Conservation (phyloP, 2,797 vertebrate species). For the Pempheris klunzingeri region DNA sequence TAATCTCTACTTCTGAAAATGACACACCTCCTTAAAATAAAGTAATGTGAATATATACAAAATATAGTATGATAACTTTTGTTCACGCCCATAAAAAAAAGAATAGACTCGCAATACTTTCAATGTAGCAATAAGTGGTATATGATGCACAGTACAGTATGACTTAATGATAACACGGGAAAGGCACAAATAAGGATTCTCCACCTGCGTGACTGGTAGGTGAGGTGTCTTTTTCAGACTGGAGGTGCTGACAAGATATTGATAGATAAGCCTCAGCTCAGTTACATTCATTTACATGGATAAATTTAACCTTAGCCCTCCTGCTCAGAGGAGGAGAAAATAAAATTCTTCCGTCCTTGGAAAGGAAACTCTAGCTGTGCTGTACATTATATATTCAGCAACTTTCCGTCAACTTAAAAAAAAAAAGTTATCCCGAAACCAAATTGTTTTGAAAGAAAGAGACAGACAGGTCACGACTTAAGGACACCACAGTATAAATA, state of each 20-base stretch:
- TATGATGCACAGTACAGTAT: too few relatives aligned
- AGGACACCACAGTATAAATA: conserved; percentile 10
- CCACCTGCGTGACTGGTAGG: neutral
- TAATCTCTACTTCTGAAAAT: too few relatives aligned
- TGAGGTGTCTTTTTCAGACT: neutral
- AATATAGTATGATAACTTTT: too few relatives aligned
- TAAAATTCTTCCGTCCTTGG: neutral
- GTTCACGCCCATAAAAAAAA: too few relatives aligned
- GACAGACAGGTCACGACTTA: neutral
- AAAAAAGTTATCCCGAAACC: too few relatives aligned
- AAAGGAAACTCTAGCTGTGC: neutral
- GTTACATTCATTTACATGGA: neutral
- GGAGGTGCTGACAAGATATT: neutral
- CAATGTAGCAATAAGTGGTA: too few relatives aligned
- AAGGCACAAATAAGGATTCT: neutral
- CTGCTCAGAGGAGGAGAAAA: neutral
- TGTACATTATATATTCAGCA: neutral
- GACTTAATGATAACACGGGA: too few relatives aligned
- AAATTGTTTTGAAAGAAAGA: neutral
- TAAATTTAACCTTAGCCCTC: neutral
- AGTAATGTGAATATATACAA: too few relatives aligned
- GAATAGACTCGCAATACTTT: too few relatives aligned
- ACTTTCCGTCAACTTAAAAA: neutral
- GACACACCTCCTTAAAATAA: too few relatives aligned
- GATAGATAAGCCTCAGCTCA: neutral